Percentiles rank a stretch among this genome's conserved stretches.
Conservation (phyloP, 2,113 vertebrate genomes). For the Balaeniceps rex region DNA sequence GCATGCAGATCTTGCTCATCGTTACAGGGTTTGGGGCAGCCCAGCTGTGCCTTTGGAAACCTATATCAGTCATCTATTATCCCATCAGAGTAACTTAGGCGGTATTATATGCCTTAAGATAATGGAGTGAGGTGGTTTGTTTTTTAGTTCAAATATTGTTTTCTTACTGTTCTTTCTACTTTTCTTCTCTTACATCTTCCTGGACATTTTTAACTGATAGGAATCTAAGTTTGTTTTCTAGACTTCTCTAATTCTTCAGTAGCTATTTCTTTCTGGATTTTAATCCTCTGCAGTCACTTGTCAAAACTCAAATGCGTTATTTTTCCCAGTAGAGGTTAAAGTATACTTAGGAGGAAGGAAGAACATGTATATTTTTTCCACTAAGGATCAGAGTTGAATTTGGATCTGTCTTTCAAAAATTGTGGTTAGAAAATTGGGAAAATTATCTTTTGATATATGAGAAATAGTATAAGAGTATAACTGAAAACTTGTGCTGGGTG, state of each 20-base stretch:
- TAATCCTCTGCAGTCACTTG: background rate
- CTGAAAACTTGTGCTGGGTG: background rate
- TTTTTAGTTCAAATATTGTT: background rate
- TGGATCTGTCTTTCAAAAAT: background rate
- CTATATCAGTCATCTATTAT: background rate
- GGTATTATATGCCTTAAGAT: background rate
- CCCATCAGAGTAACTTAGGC: background rate
- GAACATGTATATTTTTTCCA: background rate
- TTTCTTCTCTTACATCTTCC: background rate
- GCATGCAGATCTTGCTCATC: accelerated
- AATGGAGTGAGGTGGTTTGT: background rate
- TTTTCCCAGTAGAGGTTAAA: background rate
- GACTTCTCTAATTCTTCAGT: background rate
- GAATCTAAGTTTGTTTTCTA: background rate
- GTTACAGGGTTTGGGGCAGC: background rate
- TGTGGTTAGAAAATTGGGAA: background rate
- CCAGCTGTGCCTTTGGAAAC: background rate
- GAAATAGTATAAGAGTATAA: background rate
- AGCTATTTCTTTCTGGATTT: background rate
- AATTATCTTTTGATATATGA: background rate
- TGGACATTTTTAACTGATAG: background rate
- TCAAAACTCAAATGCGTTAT: background rate
- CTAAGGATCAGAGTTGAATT: background rate
- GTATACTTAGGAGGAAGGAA: background rate
- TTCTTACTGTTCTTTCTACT: background rate